These are phyloP conservation scores for Siderastrea siderea DNA, from an alignment of 92 coral and sea anemone genomes.

Conservation along the genomic window DNA sequence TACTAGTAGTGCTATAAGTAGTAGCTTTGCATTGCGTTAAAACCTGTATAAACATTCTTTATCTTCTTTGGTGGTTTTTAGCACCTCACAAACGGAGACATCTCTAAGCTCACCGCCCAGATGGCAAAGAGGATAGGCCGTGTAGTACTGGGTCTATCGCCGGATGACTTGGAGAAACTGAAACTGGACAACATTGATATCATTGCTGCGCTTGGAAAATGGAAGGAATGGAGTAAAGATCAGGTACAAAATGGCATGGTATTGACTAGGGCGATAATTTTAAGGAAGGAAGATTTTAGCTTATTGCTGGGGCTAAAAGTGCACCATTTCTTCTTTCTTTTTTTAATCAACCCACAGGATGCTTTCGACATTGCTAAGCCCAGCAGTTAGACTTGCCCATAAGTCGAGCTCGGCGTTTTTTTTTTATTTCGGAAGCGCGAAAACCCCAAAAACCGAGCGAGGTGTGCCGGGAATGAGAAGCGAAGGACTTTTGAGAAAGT, in stretches of 20 bases:
- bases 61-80: not conserved
- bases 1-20: no score
- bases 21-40: not conserved
- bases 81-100: constrained; percentile 79
- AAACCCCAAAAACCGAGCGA: no score
- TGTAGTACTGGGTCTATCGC: constrained; percentile 89
- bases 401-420: no score
- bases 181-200: constrained; percentile 87
- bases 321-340: no score
- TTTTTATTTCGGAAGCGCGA: no score
- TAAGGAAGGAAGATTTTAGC: no score
- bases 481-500: no score
- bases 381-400: no score
- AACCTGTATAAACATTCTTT: not conserved
- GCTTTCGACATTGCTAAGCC: no score
- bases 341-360: no score
- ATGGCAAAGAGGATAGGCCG: constrained; percentile 91
- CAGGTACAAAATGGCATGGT: constrained; percentile 73
- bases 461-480: no score
- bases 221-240: constrained; percentile 92
- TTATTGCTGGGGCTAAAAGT: no score
- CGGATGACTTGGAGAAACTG: constrained; percentile 91
- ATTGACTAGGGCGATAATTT: not conserved
- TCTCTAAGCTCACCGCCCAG: constrained; percentile 80
- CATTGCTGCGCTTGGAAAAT: constrained; percentile 95